Base-by-base conservation (phyloP, 2,113 vertebrate genomes). In the Verasper variegatus region DNA sequence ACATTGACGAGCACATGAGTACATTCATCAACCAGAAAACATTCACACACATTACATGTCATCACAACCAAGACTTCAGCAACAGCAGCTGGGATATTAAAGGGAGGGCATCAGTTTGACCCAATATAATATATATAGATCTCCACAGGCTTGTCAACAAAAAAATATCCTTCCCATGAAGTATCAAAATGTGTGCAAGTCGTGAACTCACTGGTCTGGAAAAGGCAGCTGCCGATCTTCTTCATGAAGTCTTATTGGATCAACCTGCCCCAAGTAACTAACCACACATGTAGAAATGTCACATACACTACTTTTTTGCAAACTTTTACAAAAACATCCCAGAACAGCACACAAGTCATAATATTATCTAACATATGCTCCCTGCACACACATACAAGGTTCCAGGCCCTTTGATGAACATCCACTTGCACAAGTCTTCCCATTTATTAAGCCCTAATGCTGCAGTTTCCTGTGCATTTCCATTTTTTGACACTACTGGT, bases 81-180 rank as follows among this genome's bases (percentile, higher is more conserved):
- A 84, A 78, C 81, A 80, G 85, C 80, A 77, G 83, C 80, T 54
- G 47, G 45, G 58, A 58, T 75, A 58, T 83, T 87, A 92, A 93
- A 93, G 89, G 88, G 83, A 81, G 59, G 56, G n/a, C 64, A 75
- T 78, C 35, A 20, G 57, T 80, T 81, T 82, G 67, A 83, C 56
- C 57, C 42, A 26, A 68, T 13, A 15, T n/a, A n/a, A n/a, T n/a
- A n/a, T n/a, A n/a, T n/a, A n/a, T 58, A 15, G 18, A 31, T 31
- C 0, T 21, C 15, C 3, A 54, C 10, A 81, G 27, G 61, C 20
- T 59, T 78, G 40, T 76, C 3, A 61, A 68, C 51, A 67, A 64
- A 21, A 76, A 87, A 63, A 81, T 60, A 26, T 9, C 70, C 26
- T 23, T 59, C 55, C 24, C 52, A 45, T 58, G 27, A 64, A 71